Evolutionary conservation across 2,888 invertebrate genomes (phyloP).

Genomic region (Drosophila engyochracea): DNA sequence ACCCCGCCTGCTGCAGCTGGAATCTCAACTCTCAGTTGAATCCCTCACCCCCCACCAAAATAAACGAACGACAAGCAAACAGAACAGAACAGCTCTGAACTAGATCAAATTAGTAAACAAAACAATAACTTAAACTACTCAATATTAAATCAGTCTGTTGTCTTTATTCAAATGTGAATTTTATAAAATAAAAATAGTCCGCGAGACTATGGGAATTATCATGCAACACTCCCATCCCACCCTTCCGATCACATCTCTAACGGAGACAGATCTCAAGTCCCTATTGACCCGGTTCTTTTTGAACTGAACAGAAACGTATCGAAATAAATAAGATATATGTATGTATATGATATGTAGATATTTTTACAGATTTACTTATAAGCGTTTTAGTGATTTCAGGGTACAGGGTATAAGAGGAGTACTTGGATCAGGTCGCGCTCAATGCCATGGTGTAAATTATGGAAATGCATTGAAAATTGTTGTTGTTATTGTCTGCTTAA

Average conservation of each 20-base stretch:
- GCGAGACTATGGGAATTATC: neutral
- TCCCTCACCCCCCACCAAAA: neutral
- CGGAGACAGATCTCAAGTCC: neutral
- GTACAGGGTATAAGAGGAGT: neutral
- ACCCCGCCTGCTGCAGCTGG: conserved; percentile 34
- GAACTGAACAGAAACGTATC: neutral
- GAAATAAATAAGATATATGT: neutral
- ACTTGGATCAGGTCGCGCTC: conserved; percentile 20
- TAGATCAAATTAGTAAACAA: neutral
- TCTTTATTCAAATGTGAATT: neutral
- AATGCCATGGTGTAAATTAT: conserved; percentile 38
- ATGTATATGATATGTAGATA: neutral
- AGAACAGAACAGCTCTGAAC: neutral
- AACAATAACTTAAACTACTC: neutral
- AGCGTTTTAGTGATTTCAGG: neutral
- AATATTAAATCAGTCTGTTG: neutral
- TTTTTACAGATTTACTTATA: neutral
- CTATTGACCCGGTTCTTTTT: neutral
- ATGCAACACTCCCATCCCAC: neutral
- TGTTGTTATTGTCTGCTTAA: conserved; percentile 37
- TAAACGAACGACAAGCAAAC: neutral
- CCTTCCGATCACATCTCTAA: neutral
- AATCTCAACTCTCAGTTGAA: conserved; percentile 2
- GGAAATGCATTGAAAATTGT: conserved; percentile 31
- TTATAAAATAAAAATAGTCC: neutral